Evolutionary conservation across 2,797 vertebrate species (phyloP).

Genomic region (Enoplosus armatus): DNA sequence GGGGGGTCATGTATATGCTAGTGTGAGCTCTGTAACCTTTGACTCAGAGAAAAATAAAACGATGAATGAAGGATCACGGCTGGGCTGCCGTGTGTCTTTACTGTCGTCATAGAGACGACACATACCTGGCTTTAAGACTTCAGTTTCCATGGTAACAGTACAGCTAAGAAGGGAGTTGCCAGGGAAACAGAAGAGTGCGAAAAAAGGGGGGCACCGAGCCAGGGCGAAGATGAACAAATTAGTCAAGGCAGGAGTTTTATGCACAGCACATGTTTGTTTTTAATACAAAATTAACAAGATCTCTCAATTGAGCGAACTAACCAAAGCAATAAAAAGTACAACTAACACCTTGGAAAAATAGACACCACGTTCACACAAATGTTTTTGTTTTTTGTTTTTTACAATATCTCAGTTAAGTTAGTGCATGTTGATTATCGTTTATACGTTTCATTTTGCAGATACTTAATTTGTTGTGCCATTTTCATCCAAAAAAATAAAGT

Average conservation of each 20-base stretch:
- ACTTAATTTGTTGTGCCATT: slow-evolving; percentile 88
- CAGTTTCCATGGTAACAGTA: slow-evolving; percentile 83
- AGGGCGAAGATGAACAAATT: slow-evolving; percentile 67
- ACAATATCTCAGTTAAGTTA: slow-evolving; percentile 87
- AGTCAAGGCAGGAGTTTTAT: slow-evolving; percentile 79
- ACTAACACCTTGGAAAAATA: slow-evolving; percentile 90
- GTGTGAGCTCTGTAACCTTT: slow-evolving; percentile 76
- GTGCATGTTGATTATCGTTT: slow-evolving; percentile 88
- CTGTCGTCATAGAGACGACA: slow-evolving; percentile 72
- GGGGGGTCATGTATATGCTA: slow-evolving; percentile 54
- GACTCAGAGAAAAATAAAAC: slow-evolving; percentile 78
- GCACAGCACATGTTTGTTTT: slow-evolving; percentile 88
- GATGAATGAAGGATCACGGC: slow-evolving; percentile 69
- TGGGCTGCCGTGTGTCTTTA: slow-evolving; percentile 55
- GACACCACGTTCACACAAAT: slow-evolving; percentile 87
- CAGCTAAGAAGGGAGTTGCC: slow-evolving; percentile 79
- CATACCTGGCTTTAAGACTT: slow-evolving; percentile 72
- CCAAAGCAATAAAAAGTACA: slow-evolving; percentile 89
- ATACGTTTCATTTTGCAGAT: slow-evolving; percentile 89
- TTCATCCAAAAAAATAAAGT: slow-evolving; percentile 88
- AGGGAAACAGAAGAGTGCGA: slow-evolving; percentile 77
- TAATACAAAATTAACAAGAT: slow-evolving; percentile 91
- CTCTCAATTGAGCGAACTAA: slow-evolving; percentile 84
- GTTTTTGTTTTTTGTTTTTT: no score
- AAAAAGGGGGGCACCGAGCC: slow-evolving; percentile 49